Conservation (phyloP, 1,140 invertebrate species). For the Magallana gigas region DNA sequence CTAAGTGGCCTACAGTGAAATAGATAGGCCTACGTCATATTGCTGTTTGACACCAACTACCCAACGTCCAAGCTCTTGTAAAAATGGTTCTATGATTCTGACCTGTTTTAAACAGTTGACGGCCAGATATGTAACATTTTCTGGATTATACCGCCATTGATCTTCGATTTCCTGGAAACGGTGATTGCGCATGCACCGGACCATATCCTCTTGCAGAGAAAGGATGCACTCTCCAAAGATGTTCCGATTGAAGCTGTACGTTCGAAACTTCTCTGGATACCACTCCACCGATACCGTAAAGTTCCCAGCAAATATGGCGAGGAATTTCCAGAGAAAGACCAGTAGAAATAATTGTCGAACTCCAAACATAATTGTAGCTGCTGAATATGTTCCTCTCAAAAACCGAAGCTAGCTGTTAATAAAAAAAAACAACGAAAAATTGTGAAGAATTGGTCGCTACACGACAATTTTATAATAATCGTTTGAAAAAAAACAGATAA, state of each 20-base stretch:
- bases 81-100: too few relatives aligned
- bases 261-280: conserved; percentile 22
- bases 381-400: too few relatives aligned
- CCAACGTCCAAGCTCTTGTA: too few relatives aligned
- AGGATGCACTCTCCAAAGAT: conserved; percentile 14
- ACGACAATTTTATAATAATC: too few relatives aligned
- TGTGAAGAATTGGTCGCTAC: too few relatives aligned
- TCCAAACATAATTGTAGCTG: background rate
- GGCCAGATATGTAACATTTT: background rate
- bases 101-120: conserved; percentile 13
- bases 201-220: background rate
- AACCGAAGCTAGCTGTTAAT: too few relatives aligned
- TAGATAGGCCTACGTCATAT: too few relatives aligned
- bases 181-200: conserved; percentile 35
- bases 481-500: too few relatives aligned
- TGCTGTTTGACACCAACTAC: too few relatives aligned
- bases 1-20: too few relatives aligned
- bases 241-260: background rate
- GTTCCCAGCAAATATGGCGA: background rate
- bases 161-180: conserved; percentile 16
- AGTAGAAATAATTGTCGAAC: background rate
- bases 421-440: too few relatives aligned
- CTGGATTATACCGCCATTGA: background rate
- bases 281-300: background rate
- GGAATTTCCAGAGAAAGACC: background rate